These are phyloP conservation scores for Urosaurus nigricauda DNA, from an alignment of 2,797 vertebrate genomes.

Conservation along the genomic window DNA sequence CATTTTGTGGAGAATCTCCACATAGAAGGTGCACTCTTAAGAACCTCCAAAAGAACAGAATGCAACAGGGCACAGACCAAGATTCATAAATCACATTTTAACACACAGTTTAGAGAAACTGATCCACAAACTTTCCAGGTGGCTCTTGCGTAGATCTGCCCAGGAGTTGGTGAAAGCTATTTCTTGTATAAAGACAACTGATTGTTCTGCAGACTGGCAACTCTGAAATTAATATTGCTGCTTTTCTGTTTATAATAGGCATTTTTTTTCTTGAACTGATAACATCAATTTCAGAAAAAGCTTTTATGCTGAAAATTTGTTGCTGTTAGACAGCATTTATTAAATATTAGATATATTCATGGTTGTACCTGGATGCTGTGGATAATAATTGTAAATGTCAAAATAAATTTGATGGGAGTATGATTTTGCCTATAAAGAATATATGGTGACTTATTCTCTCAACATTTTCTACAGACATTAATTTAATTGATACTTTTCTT, in stretches of 20 bases:
- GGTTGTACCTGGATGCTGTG: not conserved
- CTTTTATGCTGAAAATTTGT: not conserved
- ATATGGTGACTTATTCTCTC: not conserved
- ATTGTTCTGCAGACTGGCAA: not conserved
- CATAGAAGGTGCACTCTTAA: no score
- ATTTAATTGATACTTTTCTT: not conserved
- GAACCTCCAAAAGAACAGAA: not conserved
- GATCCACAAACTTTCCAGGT: not conserved
- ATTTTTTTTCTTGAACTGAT: not conserved
- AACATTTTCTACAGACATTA: not conserved
- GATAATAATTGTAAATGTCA: conserved; percentile 21
- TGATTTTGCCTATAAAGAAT: not conserved
- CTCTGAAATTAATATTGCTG: not conserved
- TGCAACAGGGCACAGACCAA: not conserved
- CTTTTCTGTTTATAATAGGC: not conserved
- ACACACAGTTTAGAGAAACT: not conserved
- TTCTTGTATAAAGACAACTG: not conserved
- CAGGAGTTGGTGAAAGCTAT: not conserved
- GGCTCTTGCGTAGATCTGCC: not conserved
- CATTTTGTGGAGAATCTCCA: not conserved
- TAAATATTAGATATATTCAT: not conserved
- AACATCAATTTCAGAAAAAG: not conserved
- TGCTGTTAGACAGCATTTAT: not conserved
- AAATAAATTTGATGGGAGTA: conserved; percentile 19
- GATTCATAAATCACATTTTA: not conserved